Evolutionary conservation across 2,888 invertebrate species (phyloP).

Genomic region (Agrotis exclamationis): DNA sequence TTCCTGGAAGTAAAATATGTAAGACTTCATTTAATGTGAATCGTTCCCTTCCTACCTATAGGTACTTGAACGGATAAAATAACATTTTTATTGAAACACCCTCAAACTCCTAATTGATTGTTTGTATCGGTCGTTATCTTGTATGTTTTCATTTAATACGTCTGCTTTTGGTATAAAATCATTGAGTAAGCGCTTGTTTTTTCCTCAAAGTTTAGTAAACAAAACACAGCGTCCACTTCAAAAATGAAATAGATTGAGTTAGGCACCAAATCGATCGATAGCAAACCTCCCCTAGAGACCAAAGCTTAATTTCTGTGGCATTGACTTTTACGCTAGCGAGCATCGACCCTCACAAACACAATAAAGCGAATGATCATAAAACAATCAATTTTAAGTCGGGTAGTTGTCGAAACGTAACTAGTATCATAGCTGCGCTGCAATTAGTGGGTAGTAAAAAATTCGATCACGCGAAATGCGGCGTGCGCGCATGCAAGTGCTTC

Average conservation of each 20-base stretch:
- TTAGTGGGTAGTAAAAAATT: slow-evolving; percentile 48
- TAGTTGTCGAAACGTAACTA: slow-evolving; percentile 33
- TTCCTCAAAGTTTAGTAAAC: neutral
- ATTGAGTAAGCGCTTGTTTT: neutral
- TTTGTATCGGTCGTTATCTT: neutral
- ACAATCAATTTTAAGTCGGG: slow-evolving; percentile 28
- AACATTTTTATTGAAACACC: no score
- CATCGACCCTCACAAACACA: slow-evolving; percentile 16
- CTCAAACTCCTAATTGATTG: no score
- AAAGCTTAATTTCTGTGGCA: neutral
- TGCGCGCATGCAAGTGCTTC: slow-evolving; percentile 39
- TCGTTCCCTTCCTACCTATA: neutral
- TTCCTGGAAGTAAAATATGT: neutral
- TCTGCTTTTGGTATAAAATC: no score
- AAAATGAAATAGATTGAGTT: no score
- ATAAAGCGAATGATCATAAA: slow-evolving; percentile 24
- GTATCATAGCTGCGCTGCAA: slow-evolving; percentile 45
- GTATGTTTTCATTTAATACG: slow-evolving; percentile 3
- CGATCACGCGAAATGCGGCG: slow-evolving; percentile 49
- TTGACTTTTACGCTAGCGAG: neutral
- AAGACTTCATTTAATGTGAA: slow-evolving; percentile 4
- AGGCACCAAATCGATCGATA: no score
- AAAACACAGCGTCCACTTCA: no score
- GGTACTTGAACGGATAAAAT: no score
- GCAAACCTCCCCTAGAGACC: no score